These are phyloP conservation scores for Neocloeon triangulifer DNA, from an alignment of 1,140 invertebrate species.

Conservation along the genomic window DNA sequence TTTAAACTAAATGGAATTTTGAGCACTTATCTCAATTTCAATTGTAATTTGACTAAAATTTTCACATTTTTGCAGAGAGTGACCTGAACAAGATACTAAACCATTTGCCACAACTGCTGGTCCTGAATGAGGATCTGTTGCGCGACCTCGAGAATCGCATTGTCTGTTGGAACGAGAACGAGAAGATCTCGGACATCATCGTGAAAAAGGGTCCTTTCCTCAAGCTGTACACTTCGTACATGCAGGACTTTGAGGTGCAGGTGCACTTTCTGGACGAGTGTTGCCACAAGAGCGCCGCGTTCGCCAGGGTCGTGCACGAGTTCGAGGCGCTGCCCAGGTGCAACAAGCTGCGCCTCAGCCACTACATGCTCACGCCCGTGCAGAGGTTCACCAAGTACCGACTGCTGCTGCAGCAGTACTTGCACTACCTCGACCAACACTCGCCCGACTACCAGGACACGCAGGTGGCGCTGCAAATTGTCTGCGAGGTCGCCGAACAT, in stretches of 20 bases:
- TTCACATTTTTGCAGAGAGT: slow-evolving; percentile 21
- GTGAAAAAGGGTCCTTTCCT: slow-evolving; percentile 52
- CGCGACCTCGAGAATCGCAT: slow-evolving; percentile 36
- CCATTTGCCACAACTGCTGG: slow-evolving; percentile 29
- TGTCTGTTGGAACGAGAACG: slow-evolving; percentile 29
- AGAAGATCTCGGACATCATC: slow-evolving; percentile 47
- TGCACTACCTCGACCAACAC: slow-evolving; percentile 29
- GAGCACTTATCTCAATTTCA: too few relatives aligned
- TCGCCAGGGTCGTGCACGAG: slow-evolving; percentile 32
- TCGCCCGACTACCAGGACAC: slow-evolving; percentile 41
- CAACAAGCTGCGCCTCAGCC: slow-evolving; percentile 34
- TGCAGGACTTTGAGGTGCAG: slow-evolving; percentile 42
- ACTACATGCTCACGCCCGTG: slow-evolving; percentile 57
- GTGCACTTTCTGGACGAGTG: slow-evolving; percentile 34
- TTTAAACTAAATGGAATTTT: too few relatives aligned
- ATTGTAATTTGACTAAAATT: too few relatives aligned
- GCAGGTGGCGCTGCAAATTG: slow-evolving; percentile 36
- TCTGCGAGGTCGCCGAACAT: slow-evolving; percentile 48
- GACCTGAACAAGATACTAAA: slow-evolving; percentile 32
- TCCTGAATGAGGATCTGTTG: slow-evolving; percentile 39
- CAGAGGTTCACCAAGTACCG: slow-evolving; percentile 48
- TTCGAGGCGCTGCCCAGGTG: slow-evolving; percentile 42
- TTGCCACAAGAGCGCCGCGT: slow-evolving; percentile 31
- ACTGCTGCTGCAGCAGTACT: slow-evolving; percentile 40
- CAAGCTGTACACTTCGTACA: slow-evolving; percentile 48